Evolutionary conservation across 2,797 vertebrate species (phyloP).

Genomic region (Coilia nasus): DNA sequence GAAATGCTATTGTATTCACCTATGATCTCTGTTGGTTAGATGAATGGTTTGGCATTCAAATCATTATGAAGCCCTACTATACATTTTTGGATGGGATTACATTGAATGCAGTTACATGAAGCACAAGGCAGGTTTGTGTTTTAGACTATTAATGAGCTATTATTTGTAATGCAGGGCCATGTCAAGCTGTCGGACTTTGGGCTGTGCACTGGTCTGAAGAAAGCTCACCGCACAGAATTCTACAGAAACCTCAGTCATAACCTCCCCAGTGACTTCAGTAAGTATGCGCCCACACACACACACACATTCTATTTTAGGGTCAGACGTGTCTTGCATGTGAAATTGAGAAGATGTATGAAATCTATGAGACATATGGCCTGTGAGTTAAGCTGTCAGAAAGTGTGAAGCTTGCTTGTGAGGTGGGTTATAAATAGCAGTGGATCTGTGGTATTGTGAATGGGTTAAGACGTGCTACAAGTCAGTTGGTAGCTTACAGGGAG

Average conservation of each 20-base stretch:
- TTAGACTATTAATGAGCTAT: neutral
- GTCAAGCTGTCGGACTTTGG: constrained; percentile 98
- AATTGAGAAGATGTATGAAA: neutral
- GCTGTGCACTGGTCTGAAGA: constrained; percentile 96
- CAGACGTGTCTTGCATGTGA: neutral
- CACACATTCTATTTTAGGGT: neutral
- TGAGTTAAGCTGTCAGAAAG: neutral
- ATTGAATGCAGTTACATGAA: neutral
- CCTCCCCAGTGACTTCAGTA: constrained; percentile 95
- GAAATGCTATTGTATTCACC: no score
- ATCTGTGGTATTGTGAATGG: neutral
- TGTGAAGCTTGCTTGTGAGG: neutral
- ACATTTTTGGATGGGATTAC: no score
- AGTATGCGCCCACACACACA: constrained; percentile 64
- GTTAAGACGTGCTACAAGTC: neutral
- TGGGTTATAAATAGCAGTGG: neutral
- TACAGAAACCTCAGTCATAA: constrained; percentile 97
- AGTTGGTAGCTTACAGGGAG: neutral
- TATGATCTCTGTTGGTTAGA: no score
- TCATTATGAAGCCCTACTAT: no score
- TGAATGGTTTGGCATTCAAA: no score
- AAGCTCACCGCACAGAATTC: constrained; percentile 96
- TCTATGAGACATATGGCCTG: neutral
- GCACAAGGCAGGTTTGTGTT: neutral
- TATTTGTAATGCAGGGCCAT: constrained; percentile 80